Base-by-base conservation (phyloP, 2,113 vertebrate genomes). In the Podocnemis expansa region DNA sequence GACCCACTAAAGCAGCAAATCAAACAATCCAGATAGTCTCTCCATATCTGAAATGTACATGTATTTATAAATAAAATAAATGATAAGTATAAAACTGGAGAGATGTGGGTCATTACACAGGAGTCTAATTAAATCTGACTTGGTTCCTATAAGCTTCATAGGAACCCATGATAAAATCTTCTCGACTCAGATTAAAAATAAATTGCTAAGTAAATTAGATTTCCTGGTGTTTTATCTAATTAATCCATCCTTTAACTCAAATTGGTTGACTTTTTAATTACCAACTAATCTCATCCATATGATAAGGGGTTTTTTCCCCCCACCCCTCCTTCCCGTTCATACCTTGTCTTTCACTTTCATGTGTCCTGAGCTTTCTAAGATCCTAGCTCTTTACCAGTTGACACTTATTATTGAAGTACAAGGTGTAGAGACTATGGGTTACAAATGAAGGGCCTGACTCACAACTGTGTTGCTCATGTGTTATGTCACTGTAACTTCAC, bases 141-240 rank as follows among this genome's bases (percentile, higher is more conserved):
- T 81, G 34, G 56, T 47, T 96, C 70, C 89, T 85, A 41, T 51
- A 75, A 49, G 49, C 86, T 92, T 96, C 89, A 85, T 10, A 91
- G 90, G 95, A 96, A 83, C 89, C n/a, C 83, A 55, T 24, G 27
- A 96, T 96, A 97, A 97, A 87, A 92, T 82, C 87, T 89, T 94
- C 91, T 89, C 84, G 60, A 85, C 70, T 89, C 85, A 56, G 90
- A 96, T 96, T 96, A 97, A 97, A 95, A 95, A 91, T 93, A 97
- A 97, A 97, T 96, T 96, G 82, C 94, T 93, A 79, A 96, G 90
- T 89, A 96, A 97, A 97, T 97, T 93, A 95, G 84, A 97, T 97
- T 97, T 97, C 94, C 89, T 95, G 63, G 43, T 89, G 90, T 94
- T 96, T 94, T 93, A 97, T 93, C 89, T 96, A 93, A 97, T 98